Base-by-base conservation (phyloP, 1,140 invertebrate genomes). In the Neomicropteryx cornuta region DNA sequence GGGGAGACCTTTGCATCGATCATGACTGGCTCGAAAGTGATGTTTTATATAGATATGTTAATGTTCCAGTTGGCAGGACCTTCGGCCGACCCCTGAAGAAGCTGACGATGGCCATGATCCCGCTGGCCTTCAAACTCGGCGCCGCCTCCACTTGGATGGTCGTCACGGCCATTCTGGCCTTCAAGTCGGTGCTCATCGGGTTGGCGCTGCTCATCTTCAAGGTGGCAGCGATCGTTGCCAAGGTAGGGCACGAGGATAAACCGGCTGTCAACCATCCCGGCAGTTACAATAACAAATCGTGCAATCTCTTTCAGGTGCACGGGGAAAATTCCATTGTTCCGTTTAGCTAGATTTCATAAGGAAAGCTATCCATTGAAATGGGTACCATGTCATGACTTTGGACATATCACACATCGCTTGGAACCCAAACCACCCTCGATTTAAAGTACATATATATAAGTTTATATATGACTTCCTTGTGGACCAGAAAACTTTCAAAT, bases 31-130 rank as follows among this genome's bases (percentile, higher is more conserved):
- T n/a, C n/a, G n/a, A n/a, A n/a, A n/a, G n/a, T n/a, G n/a, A n/a
- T n/a, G n/a, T n/a, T n/a, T n/a, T n/a, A n/a, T n/a, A n/a, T n/a
- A n/a, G n/a, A n/a, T n/a, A n/a, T n/a, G n/a, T n/a, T n/a, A n/a
- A n/a, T n/a, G n/a, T n/a, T n/a, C n/a, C n/a, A 5, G 21, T 37
- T 2, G 46, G 33, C 10, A 51, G 65, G 5, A 68, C 65, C 0
- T 68, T 68, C 46, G 65, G 65, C 0, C 51, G 57, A 10, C 62
- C 59, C 0, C 52, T 68, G 33, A 65, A 62, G 52, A 64, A 66
- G 47, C 58, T 68, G 54, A 48, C 57, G 13, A 45, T 50, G 6
- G 60, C 56, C 1, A 39, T 68, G 10, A 49, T 68, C 3, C 65
- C 65, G 0, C 41, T 68, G 2, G 56, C 53, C 13, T 66, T 68